Percentiles rank a stretch among this genome's conserved stretches.
Evolutionary conservation across 1,140 invertebrate genomes (phyloP).

Genomic region (Plutomurus gul): DNA sequence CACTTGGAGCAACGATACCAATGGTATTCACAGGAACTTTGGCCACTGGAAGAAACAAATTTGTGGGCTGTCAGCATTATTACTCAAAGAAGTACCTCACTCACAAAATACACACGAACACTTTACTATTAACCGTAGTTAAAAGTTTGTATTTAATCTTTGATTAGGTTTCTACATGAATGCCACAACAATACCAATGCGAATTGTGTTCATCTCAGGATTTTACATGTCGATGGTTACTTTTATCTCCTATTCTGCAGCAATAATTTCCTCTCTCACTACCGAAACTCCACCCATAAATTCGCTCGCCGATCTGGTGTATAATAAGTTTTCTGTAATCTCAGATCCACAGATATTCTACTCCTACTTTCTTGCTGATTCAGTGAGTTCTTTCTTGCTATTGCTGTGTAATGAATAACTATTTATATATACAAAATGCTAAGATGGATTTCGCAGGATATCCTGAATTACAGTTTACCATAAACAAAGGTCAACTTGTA

Average conservation of each 20-base stretch:
- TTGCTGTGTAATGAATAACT: too few relatives aligned
- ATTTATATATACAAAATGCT: too few relatives aligned
- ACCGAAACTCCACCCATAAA: conserved; percentile 37
- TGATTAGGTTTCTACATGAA: conserved; percentile 36
- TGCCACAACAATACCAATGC: not conserved
- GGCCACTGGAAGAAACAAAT: not conserved
- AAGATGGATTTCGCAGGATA: too few relatives aligned
- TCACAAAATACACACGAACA: not conserved
- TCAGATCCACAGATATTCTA: conserved; percentile 13
- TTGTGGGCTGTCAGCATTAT: not conserved
- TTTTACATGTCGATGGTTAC: conserved; percentile 34
- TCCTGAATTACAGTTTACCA: too few relatives aligned
- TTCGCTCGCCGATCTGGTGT: conserved; percentile 2
- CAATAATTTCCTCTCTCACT: conserved; percentile 33
- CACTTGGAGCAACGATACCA: not conserved
- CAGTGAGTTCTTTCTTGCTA: too few relatives aligned
- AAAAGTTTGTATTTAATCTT: too few relatives aligned
- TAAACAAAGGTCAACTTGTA: not conserved
- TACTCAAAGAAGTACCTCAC: not conserved
- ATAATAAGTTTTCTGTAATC: not conserved
- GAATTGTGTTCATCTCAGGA: conserved; percentile 35
- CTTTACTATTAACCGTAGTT: not conserved
- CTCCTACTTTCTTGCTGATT: not conserved
- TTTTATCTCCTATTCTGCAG: conserved; percentile 37
- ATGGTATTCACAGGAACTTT: not conserved